Base-by-base conservation (phyloP, 2,113 vertebrate genomes). In the Apodemus speciosus region DNA sequence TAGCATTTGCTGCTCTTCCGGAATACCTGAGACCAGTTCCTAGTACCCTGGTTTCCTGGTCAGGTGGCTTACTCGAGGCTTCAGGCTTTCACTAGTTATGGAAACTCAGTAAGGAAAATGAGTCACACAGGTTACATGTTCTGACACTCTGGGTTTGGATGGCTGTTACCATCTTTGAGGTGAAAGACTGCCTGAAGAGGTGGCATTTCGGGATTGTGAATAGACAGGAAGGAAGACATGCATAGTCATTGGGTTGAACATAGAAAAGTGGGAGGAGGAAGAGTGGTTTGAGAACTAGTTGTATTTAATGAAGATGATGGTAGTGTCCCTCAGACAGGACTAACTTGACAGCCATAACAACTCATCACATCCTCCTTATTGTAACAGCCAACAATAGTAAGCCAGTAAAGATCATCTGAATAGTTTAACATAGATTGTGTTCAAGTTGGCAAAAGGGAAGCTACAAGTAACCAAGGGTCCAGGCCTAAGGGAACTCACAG, bases 91-190 rank as follows among this genome's bases (percentile, higher is more conserved):
- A 0, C 72, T 88, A 0, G 58, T 85, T 81, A 21, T 81, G 49
- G 10, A 81, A 53, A 62, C 49, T 92, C 84, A 77, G n/a, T 89
- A 40, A 75, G 84, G 32, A 91, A 46, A 91, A n/a, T 86, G 75
- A 93, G 43, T 89, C 62, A 86, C 15, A 49, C 68, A 64, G 84
- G 38, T 87, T 14, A 32, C 66, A 30, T 71, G 71, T 88, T 84
- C 49, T 83, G 38, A 73, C 75, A 80, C 27, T 40, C 69, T 88
- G 72, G 27, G 88, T 88, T 92, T 85, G 93, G 58, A 16, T 91
- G 58, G 23, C 20, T 69, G 14, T 85, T 21, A 15, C 46, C n/a
- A 13, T 69, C 60, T 86, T 9, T 60, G 49, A 35, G 6, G 92
- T 68, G 68, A 93, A 93, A 81, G 56, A 25, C 30, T 81, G 46